Percentiles rank a stretch among this genome's conserved stretches.
Conservation (phyloP, 2,888 invertebrate species). For the Protophormia terraenovae region DNA sequence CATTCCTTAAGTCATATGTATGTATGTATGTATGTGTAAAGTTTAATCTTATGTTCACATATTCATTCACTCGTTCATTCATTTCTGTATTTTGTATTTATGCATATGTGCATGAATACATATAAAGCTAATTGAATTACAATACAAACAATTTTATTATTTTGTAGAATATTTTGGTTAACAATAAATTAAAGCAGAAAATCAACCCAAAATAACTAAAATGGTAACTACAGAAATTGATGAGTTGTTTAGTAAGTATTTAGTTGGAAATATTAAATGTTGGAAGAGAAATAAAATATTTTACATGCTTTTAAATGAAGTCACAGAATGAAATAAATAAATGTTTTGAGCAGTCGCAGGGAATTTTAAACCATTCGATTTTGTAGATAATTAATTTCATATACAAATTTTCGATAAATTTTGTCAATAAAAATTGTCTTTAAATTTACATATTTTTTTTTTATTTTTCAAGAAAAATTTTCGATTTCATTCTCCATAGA, state of each 20-base stretch:
- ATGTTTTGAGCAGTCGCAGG: too few relatives aligned
- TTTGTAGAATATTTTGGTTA: neutral
- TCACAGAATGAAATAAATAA: too few relatives aligned
- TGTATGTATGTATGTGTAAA: neutral
- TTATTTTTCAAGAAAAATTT: too few relatives aligned
- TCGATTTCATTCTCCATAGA: too few relatives aligned
- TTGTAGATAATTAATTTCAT: too few relatives aligned
- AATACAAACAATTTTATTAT: conserved; percentile 33
- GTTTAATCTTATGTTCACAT: neutral
- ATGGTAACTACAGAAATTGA: neutral
- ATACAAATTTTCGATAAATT: too few relatives aligned
- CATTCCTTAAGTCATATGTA: neutral
- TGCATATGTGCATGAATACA: neutral
- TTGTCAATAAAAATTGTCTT: too few relatives aligned
- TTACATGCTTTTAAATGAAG: too few relatives aligned
- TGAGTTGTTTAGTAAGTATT: neutral
- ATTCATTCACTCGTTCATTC: neutral
- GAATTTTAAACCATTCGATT: too few relatives aligned
- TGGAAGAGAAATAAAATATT: too few relatives aligned
- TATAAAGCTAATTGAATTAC: conserved; percentile 59
- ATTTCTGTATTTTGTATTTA: neutral
- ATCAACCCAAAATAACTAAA: neutral
- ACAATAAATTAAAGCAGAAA: neutral
- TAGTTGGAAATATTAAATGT: too few relatives aligned
- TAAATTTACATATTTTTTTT: too few relatives aligned